These are phyloP conservation scores for Pogonognathellus flavescens DNA, from an alignment of 1,140 invertebrate genomes.

Conservation along the genomic window DNA sequence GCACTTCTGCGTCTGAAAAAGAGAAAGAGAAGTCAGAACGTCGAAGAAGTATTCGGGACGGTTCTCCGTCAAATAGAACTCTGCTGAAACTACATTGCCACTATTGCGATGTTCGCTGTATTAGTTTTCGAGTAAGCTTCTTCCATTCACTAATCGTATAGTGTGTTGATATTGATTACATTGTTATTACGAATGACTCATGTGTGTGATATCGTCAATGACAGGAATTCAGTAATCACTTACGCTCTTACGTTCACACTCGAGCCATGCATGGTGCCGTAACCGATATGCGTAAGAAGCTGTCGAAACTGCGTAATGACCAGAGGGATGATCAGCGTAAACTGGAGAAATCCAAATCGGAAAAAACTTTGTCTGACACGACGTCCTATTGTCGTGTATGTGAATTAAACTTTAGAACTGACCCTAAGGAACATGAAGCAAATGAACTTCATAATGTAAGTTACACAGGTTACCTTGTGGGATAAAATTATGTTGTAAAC, in stretches of 20 bases:
- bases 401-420: slow-evolving; percentile 65
- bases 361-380: slow-evolving; percentile 64
- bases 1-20: not conserved
- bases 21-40: slow-evolving; percentile 34
- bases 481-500: too few relatives aligned
- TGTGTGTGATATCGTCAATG: not conserved
- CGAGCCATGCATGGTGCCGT: slow-evolving; percentile 58
- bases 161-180: not conserved
- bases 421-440: slow-evolving; percentile 65
- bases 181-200: not conserved
- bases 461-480: not conserved
- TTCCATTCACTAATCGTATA: not conserved
- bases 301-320: slow-evolving; percentile 48
- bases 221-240: slow-evolving; percentile 64
- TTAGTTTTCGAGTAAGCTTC: slow-evolving; percentile 62
- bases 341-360: slow-evolving; percentile 62
- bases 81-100: slow-evolving; percentile 63
- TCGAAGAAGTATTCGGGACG: slow-evolving; percentile 12
- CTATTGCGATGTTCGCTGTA: slow-evolving; percentile 61
- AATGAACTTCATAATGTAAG: slow-evolving; percentile 65
- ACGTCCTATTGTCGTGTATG: slow-evolving; percentile 65
- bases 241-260: slow-evolving; percentile 57
- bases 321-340: slow-evolving; percentile 64
- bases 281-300: slow-evolving; percentile 59
- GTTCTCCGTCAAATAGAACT: slow-evolving; percentile 1